Conservation (phyloP, 2,888 invertebrate genomes). For the Nowickia ferox region DNA sequence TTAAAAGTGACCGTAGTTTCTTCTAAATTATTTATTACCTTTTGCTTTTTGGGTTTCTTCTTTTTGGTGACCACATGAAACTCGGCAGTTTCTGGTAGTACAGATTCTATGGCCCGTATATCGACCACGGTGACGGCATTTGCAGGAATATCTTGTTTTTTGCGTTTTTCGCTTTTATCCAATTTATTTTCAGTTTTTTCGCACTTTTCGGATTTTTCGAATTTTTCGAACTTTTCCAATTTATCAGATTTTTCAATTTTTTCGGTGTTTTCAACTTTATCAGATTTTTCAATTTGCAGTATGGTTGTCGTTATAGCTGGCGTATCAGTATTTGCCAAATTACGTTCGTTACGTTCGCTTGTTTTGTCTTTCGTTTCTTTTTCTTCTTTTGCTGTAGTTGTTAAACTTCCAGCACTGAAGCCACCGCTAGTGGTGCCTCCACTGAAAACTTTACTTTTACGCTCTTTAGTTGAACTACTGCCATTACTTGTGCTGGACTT, state of each 20-base stretch:
- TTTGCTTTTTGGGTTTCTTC: conserved; percentile 89
- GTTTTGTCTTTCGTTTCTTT: conserved; percentile 71
- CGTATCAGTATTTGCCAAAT: conserved; percentile 52
- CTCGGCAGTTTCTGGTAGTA: conserved; percentile 86
- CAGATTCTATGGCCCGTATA: conserved; percentile 78
- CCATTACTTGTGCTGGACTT: conserved; percentile 52
- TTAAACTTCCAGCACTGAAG: neutral
- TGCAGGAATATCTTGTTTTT: conserved; percentile 62
- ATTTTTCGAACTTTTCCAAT: conserved; percentile 44
- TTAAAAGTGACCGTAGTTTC: conserved; percentile 77
- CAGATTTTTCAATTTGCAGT: conserved; percentile 45
- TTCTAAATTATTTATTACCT: conserved; percentile 76
- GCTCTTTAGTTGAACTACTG: conserved; percentile 48
- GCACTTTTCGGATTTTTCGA: conserved; percentile 42
- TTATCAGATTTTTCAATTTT: conserved; percentile 53
- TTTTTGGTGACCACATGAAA: conserved; percentile 93
- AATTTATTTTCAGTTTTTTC: conserved; percentile 67
- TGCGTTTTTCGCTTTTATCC: conserved; percentile 71
- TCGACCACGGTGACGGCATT: conserved; percentile 67
- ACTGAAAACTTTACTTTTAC: conserved; percentile 47
- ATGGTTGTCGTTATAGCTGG: neutral
- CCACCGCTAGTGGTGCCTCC: conserved; percentile 4
- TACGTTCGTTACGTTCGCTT: conserved; percentile 69
- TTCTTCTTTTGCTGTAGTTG: conserved; percentile 51
- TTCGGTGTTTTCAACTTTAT: conserved; percentile 25